These are phyloP conservation scores for Stichopus chloronotus DNA, from an alignment of 35 echinoderm and acorn worm species.

Conservation along the genomic window DNA sequence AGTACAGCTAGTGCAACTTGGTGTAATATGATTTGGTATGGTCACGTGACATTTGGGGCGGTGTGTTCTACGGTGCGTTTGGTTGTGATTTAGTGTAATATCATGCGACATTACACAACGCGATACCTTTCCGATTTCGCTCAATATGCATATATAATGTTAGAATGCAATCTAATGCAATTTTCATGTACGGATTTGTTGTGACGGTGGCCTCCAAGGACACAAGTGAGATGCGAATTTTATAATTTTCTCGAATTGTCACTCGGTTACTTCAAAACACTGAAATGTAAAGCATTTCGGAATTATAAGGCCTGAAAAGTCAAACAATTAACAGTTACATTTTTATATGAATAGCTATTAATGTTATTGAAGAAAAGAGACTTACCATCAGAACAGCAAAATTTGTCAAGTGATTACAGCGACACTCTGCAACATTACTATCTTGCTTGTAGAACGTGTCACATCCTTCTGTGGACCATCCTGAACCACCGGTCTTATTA, in stretches of 20 bases:
- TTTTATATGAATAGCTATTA: too few species aligned
- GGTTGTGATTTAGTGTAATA: too few species aligned
- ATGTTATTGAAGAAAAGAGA: background rate
- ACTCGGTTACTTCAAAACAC: background rate
- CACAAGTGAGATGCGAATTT: background rate
- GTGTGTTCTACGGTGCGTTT: too few species aligned
- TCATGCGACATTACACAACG: too few species aligned
- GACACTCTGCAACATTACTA: background rate
- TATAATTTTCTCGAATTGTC: background rate
- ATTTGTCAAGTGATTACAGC: constrained; percentile 1
- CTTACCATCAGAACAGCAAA: constrained; percentile 29
- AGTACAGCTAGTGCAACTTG: too few species aligned
- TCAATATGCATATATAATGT: too few species aligned
- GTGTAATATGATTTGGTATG: too few species aligned
- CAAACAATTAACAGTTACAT: background rate
- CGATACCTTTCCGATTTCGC: too few species aligned
- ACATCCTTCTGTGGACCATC: background rate
- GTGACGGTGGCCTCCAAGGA: background rate
- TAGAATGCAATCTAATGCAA: too few species aligned
- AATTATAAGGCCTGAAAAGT: background rate
- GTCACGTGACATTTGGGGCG: too few species aligned
- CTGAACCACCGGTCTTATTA: background rate
- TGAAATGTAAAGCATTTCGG: background rate
- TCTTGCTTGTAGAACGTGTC: background rate
- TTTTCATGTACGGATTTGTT: too few species aligned